These are phyloP conservation scores for Anodontia alba DNA, from an alignment of 2,888 invertebrate species.

Conservation along the genomic window DNA sequence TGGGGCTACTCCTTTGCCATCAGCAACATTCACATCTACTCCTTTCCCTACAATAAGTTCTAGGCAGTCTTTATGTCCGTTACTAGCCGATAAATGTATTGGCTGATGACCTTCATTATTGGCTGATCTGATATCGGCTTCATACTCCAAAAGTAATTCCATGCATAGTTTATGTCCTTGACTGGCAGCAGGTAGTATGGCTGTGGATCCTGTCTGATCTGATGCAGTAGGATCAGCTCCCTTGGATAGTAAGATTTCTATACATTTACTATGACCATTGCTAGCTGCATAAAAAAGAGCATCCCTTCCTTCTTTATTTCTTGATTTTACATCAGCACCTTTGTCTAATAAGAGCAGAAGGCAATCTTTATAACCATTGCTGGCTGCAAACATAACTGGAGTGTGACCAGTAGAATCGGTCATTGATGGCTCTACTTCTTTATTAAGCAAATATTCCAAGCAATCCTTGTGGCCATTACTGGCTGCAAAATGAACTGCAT, in stretches of 20 bases:
- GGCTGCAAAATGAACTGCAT: background rate
- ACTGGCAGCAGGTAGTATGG: background rate
- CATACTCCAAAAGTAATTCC: background rate
- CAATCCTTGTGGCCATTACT: slow-evolving; percentile 4
- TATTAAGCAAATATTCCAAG: background rate
- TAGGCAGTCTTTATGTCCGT: slow-evolving; percentile 91
- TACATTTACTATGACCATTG: background rate
- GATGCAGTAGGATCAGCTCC: background rate
- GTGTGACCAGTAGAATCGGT: background rate
- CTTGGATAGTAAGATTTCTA: background rate
- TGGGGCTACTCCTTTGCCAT: slow-evolving; percentile 96
- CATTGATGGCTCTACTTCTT: background rate
- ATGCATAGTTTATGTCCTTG: background rate
- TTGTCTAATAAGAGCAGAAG: background rate
- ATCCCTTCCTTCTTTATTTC: background rate
- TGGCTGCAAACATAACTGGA: background rate
- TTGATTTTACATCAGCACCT: background rate
- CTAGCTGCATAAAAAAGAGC: background rate
- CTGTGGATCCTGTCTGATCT: background rate
- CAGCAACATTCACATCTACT: slow-evolving; percentile 87
- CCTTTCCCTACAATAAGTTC: slow-evolving; percentile 90
- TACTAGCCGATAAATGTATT: slow-evolving; percentile 96
- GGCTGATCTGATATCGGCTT: background rate
- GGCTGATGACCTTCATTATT: slow-evolving; percentile 89
- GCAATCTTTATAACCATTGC: background rate